These are phyloP conservation scores for Corticium candelabrum DNA, from an alignment of 37 sponge, comb jelly and placozoan genomes.

Conservation along the genomic window DNA sequence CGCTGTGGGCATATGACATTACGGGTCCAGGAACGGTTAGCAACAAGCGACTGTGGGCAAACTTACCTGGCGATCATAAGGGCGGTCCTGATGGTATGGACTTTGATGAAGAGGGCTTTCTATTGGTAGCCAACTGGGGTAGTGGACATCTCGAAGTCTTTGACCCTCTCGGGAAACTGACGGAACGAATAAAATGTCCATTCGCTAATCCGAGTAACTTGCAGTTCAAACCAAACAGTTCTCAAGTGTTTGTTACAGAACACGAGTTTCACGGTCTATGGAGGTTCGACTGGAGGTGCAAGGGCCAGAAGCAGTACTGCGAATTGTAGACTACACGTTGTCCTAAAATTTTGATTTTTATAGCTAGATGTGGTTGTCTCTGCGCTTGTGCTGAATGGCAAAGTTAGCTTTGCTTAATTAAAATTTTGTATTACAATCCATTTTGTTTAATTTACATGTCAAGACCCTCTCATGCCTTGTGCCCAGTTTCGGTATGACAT, in stretches of 20 bases:
- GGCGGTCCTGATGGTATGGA: slow-evolving; percentile 21
- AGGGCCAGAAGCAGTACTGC: slow-evolving; percentile 13
- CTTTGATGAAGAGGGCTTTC: slow-evolving; percentile 6
- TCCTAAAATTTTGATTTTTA: background rate
- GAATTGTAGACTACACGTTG: background rate
- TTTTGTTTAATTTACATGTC: too few relatives aligned
- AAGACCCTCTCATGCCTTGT: too few relatives aligned
- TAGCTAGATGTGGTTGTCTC: too few relatives aligned
- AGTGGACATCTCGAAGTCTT: slow-evolving; percentile 13
- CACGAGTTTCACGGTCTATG: slow-evolving; percentile 23
- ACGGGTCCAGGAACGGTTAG: background rate
- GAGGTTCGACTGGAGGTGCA: slow-evolving; percentile 8
- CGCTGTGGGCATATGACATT: slow-evolving; percentile 18
- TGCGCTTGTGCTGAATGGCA: too few relatives aligned
- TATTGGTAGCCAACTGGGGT: slow-evolving; percentile 18
- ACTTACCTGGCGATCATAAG: slow-evolving; percentile 9
- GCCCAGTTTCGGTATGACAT: too few relatives aligned
- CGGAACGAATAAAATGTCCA: slow-evolving; percentile 7
- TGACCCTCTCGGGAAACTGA: background rate
- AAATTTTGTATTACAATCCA: too few relatives aligned
- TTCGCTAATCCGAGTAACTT: slow-evolving; percentile 13
- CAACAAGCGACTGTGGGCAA: slow-evolving; percentile 18
- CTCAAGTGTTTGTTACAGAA: slow-evolving; percentile 12
- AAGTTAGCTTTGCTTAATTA: too few relatives aligned
- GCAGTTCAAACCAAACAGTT: slow-evolving; percentile 8